Conservation (phyloP, 2,888 invertebrate genomes). For the Platycheirus rosarum region DNA sequence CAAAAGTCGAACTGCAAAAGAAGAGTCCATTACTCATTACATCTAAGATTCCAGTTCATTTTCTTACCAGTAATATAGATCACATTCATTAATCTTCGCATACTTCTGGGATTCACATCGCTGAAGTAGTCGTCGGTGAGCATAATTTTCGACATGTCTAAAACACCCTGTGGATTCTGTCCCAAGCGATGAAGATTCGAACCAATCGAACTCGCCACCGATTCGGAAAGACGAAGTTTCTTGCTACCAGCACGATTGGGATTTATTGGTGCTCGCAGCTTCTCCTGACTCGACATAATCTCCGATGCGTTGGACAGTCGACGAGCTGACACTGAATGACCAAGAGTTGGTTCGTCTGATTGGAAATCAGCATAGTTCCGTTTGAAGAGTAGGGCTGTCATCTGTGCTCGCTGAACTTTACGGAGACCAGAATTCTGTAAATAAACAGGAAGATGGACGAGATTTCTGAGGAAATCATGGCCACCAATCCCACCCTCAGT, state of each 20-base stretch:
- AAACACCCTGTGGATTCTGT: constrained; percentile 85
- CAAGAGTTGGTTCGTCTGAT: constrained; percentile 80
- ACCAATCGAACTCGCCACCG: constrained; percentile 94
- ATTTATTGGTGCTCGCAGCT: constrained; percentile 83
- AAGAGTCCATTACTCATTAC: background rate
- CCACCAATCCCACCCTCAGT: constrained; percentile 94
- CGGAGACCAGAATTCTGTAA: constrained; percentile 97
- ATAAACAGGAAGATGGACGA: constrained; percentile 99
- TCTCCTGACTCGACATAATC: constrained; percentile 92
- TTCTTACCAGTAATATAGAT: constrained; percentile 95
- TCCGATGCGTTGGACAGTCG: constrained; percentile 91
- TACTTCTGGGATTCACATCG: constrained; percentile 98
- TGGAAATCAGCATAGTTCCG: constrained; percentile 81
- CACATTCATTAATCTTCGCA: constrained; percentile 98
- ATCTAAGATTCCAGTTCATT: too few relatives aligned
- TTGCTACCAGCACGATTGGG: constrained; percentile 85
- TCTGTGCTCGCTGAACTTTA: constrained; percentile 93
- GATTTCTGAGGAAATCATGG: constrained; percentile 96
- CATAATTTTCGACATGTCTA: constrained; percentile 89
- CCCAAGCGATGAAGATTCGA: constrained; percentile 91
- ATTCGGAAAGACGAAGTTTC: constrained; percentile 92
- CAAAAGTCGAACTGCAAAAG: constrained; percentile 90
- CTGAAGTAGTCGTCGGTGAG: constrained; percentile 99
- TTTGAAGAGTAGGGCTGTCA: constrained; percentile 85
- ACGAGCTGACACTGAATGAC: constrained; percentile 87